Percentiles rank a stretch among this genome's conserved stretches.
Conservation (phyloP, 2,888 invertebrate species). For the Leptinotarsa haldemani region DNA sequence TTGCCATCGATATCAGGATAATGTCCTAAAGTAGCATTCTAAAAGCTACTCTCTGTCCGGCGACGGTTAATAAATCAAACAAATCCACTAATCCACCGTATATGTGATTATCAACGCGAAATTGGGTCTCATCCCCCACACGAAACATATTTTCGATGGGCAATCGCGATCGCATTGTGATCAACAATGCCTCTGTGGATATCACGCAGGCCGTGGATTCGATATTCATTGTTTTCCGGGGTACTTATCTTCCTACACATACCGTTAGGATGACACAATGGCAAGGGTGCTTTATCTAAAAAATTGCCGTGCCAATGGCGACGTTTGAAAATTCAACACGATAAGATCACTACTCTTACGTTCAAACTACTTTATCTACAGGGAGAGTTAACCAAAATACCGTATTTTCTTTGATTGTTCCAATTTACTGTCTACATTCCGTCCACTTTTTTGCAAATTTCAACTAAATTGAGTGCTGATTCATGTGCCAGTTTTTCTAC, state of each 20-base stretch:
- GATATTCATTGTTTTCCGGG: conserved; percentile 4
- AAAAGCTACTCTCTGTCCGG: not conserved
- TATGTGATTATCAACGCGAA: no score
- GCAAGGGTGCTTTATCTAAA: not conserved
- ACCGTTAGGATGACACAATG: conserved; percentile 6
- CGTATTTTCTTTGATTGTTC: no score
- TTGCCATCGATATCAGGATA: no score
- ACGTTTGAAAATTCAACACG: not conserved
- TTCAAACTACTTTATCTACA: no score
- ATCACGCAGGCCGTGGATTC: not conserved
- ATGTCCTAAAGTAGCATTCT: no score
- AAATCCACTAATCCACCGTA: no score
- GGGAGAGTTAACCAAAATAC: no score
- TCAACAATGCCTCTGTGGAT: not conserved
- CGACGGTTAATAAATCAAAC: no score
- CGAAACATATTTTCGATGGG: conserved; percentile 3
- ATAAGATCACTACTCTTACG: not conserved
- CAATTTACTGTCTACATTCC: no score
- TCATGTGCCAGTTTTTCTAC: no score
- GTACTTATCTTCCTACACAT: not conserved
- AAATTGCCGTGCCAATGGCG: not conserved
- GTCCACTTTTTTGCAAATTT: no score
- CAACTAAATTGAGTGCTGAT: no score
- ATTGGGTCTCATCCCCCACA: not conserved
- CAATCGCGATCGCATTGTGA: not conserved